Conservation (phyloP, 92 coral and sea anemone genomes). For the Porites divaricata region DNA sequence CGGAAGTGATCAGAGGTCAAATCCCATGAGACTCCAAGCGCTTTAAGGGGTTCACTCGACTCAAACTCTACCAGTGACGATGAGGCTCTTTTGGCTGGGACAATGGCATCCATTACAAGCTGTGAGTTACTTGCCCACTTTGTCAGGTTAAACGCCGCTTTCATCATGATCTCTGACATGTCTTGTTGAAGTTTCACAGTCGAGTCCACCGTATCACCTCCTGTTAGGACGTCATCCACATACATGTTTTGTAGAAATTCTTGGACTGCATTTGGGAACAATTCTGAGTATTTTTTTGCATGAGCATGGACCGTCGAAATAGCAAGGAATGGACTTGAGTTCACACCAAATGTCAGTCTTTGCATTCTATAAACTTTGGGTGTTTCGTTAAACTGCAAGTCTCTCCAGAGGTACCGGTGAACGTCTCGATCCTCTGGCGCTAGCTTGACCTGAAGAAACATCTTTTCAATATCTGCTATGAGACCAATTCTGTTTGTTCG, state of each 20-base stretch:
- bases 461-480: constrained; percentile 55
- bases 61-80: constrained; percentile 12
- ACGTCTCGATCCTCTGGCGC: constrained; percentile 39
- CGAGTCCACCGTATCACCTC: constrained; percentile 22
- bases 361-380: constrained; percentile 49
- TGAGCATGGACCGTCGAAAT: constrained; percentile 41
- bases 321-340: constrained; percentile 41
- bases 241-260: constrained; percentile 35
- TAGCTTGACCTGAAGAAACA: constrained; percentile 53
- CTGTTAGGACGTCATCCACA: constrained; percentile 49
- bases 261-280: constrained; percentile 18
- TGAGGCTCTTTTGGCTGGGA: background rate
- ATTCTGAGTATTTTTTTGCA: background rate
- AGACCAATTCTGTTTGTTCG: constrained; percentile 36
- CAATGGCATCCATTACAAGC: constrained; percentile 21
- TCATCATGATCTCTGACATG: constrained; percentile 20
- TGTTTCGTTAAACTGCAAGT: constrained; percentile 26
- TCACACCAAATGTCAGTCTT: constrained; percentile 59
- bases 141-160: constrained; percentile 52
- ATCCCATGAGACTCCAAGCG: constrained; percentile 42
- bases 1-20: constrained; percentile 11
- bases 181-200: constrained; percentile 28
- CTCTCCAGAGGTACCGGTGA: constrained; percentile 57
- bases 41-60: constrained; percentile 36
- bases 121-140: constrained; percentile 54